A percentile compares a stretch with the other conserved stretches of the same genome.
Conservation (phyloP, 37 sponge, comb jelly and placozoan species). For the Beroe ovata region DNA sequence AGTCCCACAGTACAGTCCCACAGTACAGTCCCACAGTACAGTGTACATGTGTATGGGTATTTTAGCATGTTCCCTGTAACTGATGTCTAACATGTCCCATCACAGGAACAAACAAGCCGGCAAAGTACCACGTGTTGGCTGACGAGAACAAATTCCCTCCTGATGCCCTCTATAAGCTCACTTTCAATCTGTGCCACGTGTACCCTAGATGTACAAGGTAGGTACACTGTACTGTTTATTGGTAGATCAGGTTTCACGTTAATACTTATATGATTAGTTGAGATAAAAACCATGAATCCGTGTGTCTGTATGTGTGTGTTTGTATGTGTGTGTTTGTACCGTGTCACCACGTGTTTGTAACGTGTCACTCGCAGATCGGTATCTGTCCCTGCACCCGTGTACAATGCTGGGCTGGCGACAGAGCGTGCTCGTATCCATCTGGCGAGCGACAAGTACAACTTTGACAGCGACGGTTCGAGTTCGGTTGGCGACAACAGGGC, state of each 20-base stretch:
- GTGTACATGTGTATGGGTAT: no score
- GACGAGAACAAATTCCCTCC: conserved; percentile 69
- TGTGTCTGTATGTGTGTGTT: no score
- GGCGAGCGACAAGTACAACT: conserved; percentile 10
- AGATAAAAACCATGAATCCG: no score
- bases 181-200: conserved; percentile 69
- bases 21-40: no score
- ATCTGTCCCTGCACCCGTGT: conserved; percentile 68
- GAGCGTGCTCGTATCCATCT: conserved; percentile 63
- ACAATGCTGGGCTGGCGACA: conserved; percentile 66
- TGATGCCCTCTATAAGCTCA: conserved; percentile 53
- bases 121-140: conserved; percentile 67
- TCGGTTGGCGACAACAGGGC: neutral
- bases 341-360: no score
- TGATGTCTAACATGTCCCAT: no score
- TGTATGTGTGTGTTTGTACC: no score
- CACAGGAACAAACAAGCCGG: conserved; percentile 68
- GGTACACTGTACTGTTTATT: neutral
- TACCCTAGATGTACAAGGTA: conserved; percentile 69
- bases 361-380: conserved; percentile 44
- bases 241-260: no score
- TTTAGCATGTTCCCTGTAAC: neutral
- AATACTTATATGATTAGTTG: no score
- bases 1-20: no score
- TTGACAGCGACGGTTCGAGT: conserved; percentile 54